These are phyloP conservation scores for Serilophus lunatus DNA, from an alignment of 2,113 vertebrate genomes.

Conservation along the genomic window DNA sequence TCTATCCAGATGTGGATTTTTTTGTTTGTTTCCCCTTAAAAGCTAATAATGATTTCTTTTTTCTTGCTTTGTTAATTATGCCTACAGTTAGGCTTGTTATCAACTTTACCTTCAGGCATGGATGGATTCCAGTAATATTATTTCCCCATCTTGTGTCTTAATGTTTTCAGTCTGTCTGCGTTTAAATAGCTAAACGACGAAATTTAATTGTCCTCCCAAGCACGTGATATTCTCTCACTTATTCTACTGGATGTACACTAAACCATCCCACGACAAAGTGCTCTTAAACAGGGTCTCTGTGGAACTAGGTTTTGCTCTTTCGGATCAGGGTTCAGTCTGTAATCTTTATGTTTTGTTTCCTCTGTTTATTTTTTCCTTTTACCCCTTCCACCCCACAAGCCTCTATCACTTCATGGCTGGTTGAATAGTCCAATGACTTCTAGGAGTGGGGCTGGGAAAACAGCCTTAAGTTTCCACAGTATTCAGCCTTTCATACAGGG, in stretches of 20 bases:
- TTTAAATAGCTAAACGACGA: conserved; percentile 3
- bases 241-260: neutral
- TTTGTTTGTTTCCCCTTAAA: neutral
- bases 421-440: neutral
- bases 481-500: neutral
- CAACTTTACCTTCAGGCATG: neutral
- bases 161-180: neutral
- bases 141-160: neutral
- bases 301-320: neutral
- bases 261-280: neutral
- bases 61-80: neutral
- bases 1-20: neutral
- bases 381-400: accelerated
- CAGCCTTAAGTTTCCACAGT: neutral
- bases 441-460: neutral
- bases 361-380: neutral
- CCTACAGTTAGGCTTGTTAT: neutral
- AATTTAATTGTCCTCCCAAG: neutral
- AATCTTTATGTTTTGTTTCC: neutral
- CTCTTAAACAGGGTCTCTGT: neutral
- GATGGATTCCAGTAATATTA: neutral
- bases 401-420: neutral
- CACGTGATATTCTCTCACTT: neutral
- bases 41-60: neutral
- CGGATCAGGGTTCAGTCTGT: neutral